Evolutionary conservation across 2,888 invertebrate genomes (phyloP).

Genomic region (Torymus texanus): DNA sequence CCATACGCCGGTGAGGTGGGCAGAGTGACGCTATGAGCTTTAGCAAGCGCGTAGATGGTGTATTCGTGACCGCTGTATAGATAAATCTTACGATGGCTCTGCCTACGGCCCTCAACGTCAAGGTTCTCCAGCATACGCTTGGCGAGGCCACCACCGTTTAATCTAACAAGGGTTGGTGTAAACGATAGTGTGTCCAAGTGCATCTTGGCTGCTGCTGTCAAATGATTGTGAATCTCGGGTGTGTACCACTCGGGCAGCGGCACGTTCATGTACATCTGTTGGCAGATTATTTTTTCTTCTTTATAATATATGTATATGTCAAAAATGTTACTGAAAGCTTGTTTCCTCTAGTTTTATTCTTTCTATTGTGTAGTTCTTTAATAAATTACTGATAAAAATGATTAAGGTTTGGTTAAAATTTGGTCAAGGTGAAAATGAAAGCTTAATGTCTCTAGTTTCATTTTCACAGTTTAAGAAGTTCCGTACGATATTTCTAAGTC

Average conservation of each 20-base stretch:
- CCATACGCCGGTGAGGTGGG: conserved; percentile 61
- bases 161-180: conserved; percentile 7
- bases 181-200: conserved; percentile 34
- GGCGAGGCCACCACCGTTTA: conserved; percentile 37
- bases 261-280: background rate
- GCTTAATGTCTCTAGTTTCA: too few species aligned
- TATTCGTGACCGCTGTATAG: conserved; percentile 81
- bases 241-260: conserved; percentile 39
- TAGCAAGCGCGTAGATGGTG: conserved; percentile 79
- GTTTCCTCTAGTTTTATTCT: too few species aligned
- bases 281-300: background rate
- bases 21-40: conserved; percentile 75
- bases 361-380: too few species aligned
- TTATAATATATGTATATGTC: too few species aligned
- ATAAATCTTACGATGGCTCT: conserved; percentile 73
- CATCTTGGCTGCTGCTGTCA: background rate
- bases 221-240: background rate
- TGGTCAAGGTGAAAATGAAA: too few species aligned
- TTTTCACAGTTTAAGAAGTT: too few species aligned
- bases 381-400: too few species aligned
- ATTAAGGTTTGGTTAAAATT: too few species aligned
- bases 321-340: too few species aligned
- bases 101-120: background rate
- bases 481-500: too few species aligned
- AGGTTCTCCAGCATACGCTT: conserved; percentile 37